Base-by-base conservation (phyloP, 2,797 vertebrate genomes). In the Gallirallus australis region DNA sequence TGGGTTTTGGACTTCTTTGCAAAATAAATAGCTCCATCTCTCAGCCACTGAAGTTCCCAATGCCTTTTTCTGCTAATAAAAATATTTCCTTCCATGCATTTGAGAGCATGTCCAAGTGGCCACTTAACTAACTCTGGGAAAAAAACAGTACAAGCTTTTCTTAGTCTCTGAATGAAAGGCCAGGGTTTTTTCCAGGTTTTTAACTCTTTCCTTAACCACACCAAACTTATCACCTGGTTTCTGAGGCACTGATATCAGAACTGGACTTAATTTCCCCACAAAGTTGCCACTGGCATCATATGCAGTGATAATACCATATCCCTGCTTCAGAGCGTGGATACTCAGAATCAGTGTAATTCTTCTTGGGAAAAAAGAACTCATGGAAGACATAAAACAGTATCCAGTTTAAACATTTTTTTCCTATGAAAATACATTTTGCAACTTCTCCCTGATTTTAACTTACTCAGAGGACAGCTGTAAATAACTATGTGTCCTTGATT, bases 1-100 rank as follows among this genome's bases (percentile, higher is more conserved):
- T 91, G 90, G 82, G 72, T 81, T 90, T 90, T 90, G 61, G 90
- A 72, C 76, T 73, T 78, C 48, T 72, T 88, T 90, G 94, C 88
- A 94, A 82, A 80, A 71, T 40, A 61, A 90, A 93, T 6, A 92
- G 63, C 54, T 89, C 45, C 73, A 89, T 28, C 50, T 89, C 54
- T 82, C 87, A 94, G 70, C 12, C 63, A 79, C 63, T 35, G 45
- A 89, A 82, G 57, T 76, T 91, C 86, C 75, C 89, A 90, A 52
- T 75, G 80, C 6, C 52, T 86, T 76, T 90, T 89, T 86, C 80
- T 82, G 66, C 70, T 72, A 84, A 92, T 86, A 92, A 92, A 95
- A 95, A 82, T 96, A 93, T 50, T 94, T 89, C 81, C 45, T 78
- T 79, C 77, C 6, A 1, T 65, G 61, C 24, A 21, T 79, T 24